Percentiles rank a stretch among this genome's conserved stretches.
These are phyloP conservation scores for human DNA, from an alignment of 2,113 vertebrate species.

Conservation along the genomic window GRCh38 chr18:72906501-72907000, in stretches of 20 bases:
- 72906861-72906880: neutral
- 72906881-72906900: neutral
- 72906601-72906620: too few species aligned
- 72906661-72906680: neutral
- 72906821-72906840: neutral
- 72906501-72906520: neutral
- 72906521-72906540: neutral
- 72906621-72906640: neutral
- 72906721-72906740: neutral
- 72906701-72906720: neutral
- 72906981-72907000: neutral
- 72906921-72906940: rapidly evolving
- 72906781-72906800: neutral
- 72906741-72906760: neutral
- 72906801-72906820: neutral
- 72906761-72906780: neutral
- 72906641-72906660: neutral
- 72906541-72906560: neutral
- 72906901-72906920: neutral
- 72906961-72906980: rapidly evolving
- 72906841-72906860: neutral
- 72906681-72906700: neutral
- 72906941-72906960: neutral
- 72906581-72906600: neutral
- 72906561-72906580: neutral